Base-by-base conservation (phyloP, 1,140 invertebrate species). In the Agraylea sexmaculata region DNA sequence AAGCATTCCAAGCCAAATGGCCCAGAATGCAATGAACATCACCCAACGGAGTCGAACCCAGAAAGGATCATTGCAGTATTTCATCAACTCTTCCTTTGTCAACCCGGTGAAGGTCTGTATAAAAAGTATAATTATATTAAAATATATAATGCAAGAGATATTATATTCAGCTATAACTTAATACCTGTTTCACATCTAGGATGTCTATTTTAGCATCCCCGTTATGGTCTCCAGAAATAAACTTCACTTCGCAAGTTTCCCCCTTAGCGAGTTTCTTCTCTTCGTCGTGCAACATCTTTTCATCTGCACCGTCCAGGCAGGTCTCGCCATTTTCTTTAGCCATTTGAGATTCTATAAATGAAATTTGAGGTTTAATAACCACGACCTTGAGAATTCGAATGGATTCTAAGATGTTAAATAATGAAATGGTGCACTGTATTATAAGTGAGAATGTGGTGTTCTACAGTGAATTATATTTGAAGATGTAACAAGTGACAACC, bases 31-130 rank as follows among this genome's bases (percentile, higher is more conserved):
- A 19, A 86, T 66, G 55, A 93, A 93, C 36, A 92, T 72, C 45
- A 78, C 68, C 84, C 83, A 88, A 50, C 89, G 72, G 30, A 90
- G 60, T 33, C 77, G 74, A 19, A 90, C 72, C 88, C 89, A 94
- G 56, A 90, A 91, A 20, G 88, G 88, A 64, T 92, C 87, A 54
- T 88, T 88, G 1, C 85, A 86, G 53, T 78, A 87, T 60, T 88
- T 88, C 81, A 92, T 80, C 32, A 94, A 60, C 56, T 93, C 89
- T 53, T 91, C 87, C 60, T 92, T 93, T 3, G 77, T 79, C 69
- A 94, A 77, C 6, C 87, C 88, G 12, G 80, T 74, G 47, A 88
- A 83, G 6, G 72, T 58, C 69, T 73, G 49, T 3, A 10, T 32
- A 42, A 17, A 37, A 34, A 28, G 37, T 20, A 28, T 41, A 37